These are phyloP conservation scores for Mythimna vitellina DNA, from an alignment of 2,888 invertebrate genomes.

Conservation along the genomic window DNA sequence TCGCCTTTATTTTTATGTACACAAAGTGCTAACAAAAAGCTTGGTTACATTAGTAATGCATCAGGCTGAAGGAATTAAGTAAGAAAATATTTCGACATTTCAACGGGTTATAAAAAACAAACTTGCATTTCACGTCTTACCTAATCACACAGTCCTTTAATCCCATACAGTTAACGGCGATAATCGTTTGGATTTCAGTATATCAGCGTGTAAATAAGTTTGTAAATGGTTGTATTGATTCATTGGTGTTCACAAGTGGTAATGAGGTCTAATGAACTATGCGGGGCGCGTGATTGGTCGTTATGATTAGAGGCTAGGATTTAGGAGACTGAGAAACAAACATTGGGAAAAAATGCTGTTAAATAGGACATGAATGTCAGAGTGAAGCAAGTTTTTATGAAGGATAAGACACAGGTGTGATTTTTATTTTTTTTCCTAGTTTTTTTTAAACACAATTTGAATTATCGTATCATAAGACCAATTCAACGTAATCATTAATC, in stretches of 20 bases:
- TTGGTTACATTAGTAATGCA: conserved; percentile 36
- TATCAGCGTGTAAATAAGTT: conserved; percentile 33
- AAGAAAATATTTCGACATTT: conserved; percentile 69
- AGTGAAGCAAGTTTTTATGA: conserved; percentile 12
- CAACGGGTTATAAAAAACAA: conserved; percentile 54
- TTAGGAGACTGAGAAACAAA: conserved; percentile 51
- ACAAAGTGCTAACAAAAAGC: conserved; percentile 49
- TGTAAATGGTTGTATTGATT: conserved; percentile 70
- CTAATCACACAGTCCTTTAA: conserved; percentile 25
- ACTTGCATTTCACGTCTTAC: conserved; percentile 22
- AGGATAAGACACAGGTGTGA: not conserved
- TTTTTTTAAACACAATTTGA: not conserved
- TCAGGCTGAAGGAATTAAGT: conserved; percentile 62
- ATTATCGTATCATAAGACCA: conserved; percentile 7
- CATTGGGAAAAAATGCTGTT: conserved; percentile 41
- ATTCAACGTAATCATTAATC: conserved; percentile 1
- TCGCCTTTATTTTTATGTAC: conserved; percentile 46
- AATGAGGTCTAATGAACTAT: conserved; percentile 75
- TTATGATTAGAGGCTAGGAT: conserved; percentile 69
- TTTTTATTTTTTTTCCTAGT: not conserved
- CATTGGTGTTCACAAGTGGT: conserved; percentile 70
- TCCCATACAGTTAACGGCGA: conserved; percentile 18
- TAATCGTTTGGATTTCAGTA: conserved; percentile 48
- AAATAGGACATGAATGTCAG: conserved; percentile 43
- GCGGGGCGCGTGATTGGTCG: conserved; percentile 75